Evolutionary conservation across 2,888 invertebrate genomes (phyloP), one percentile per base, ranked within the genome.

Genomic region (Acleris laterana): DNA sequence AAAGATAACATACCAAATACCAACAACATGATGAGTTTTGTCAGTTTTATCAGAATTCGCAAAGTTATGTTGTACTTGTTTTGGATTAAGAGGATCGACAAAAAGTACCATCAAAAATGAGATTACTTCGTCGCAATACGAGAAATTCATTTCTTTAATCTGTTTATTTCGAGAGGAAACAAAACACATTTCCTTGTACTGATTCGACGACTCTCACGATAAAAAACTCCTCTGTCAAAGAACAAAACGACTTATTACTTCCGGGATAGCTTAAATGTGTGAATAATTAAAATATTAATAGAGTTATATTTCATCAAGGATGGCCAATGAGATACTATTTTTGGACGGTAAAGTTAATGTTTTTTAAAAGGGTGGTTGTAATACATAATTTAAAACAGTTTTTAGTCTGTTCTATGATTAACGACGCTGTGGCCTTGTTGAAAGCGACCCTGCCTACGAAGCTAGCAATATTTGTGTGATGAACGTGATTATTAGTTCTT

Each of bases 211-310:
- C 25, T 49, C 44, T 42, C 42, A 49, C 44, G 49, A 50, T 60
- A 55, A 53, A 64, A 46, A 55, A 63, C 52, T 13, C 17, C 19
- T 48, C 19, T 3, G 49, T 32, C 42, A 28, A 55, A 65, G 3
- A 59, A 48, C 20, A 60, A 65, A 65, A 32, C 53, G 46, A 25
- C 25, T 16, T 22, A 17, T 53, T 60, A 25, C 44, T 60, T 65
- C 60, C 64, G 49, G 25, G 55, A 44, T 60, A 48, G 55, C 5
- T 55, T 65, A 13, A 20, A 28, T 60, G 55, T 49, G n/a, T 19
- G 17, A 25, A 7, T 6, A 49, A 28, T 50, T 58, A 46, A 58
- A 46, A 51, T 46, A 25, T 46, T 57, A 57, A 57, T 57, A 11
- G 46, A n/a, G 16, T 38, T 16, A 19, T n/a, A 20, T 55, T 19